Base-by-base conservation (phyloP, 2,888 invertebrate species). In the Cantharis nigra region DNA sequence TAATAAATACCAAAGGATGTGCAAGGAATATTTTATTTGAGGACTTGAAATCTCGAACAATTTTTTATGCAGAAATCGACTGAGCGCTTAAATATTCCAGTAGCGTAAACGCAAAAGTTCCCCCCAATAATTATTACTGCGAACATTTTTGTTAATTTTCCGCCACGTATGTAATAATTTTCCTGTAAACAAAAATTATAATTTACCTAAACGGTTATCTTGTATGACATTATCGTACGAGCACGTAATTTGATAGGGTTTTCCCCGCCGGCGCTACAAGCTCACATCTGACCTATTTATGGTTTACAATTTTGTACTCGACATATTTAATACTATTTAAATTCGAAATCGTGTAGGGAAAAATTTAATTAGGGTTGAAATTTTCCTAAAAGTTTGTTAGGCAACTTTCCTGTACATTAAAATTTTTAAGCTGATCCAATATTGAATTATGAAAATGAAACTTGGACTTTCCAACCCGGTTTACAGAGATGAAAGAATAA, bases 301-400 rank as follows among this genome's bases (percentile, higher is more conserved):
- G 33, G 67, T 65, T 49, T 14, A 65, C 20, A 72, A 67, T 33
- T 65, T 49, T 49, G 49, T 67, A 26, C 49, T 11, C 18, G 49
- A 49, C 72, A 23, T 72, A 23, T 72, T 72, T 72, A 67, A 67
- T 16, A 67, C 14, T 72, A 65, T 72, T 72, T 72, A 33, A 72
- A 72, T 64, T 63, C 33, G 63, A 30, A 64, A 72, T 33, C 63
- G 18, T 30, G 30, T 30, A 28, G 64, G 63, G 20, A 33, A 33
- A 33, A 33, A 33, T 33, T 33, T 33, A 33, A 33, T 33, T 33
- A 33, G 33, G 33, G 33, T 33, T 33, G 33, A 33, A 33, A 33
- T 33, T 33, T 13, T 33, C 33, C 13, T 1, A 5, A 33, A 33
- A 33, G 13, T 33, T 13, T 13, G 33, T 33, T 33, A 33, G 4